These are phyloP conservation scores for Platorchestia sp. DNA, from an alignment of 1,140 invertebrate species.

Conservation along the genomic window DNA sequence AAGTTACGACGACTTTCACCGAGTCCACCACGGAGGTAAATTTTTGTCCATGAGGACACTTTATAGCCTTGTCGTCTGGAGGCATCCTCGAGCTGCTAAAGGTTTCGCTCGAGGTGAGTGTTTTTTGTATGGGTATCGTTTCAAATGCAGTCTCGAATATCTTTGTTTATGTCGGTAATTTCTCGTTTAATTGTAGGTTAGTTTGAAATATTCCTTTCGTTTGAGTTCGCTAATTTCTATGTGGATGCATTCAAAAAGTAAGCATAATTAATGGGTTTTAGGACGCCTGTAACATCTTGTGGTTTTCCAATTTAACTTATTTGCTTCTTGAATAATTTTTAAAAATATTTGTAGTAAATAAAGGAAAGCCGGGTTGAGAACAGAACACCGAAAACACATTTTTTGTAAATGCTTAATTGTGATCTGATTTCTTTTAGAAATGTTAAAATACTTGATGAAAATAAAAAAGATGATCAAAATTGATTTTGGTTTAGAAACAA, in stretches of 20 bases:
- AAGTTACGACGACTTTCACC: background rate
- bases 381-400: background rate
- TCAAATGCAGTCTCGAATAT: background rate
- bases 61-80: background rate
- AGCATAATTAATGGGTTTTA: background rate
- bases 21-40: constrained; percentile 15
- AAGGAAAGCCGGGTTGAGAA: background rate
- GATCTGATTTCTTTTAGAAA: background rate
- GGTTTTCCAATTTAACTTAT: background rate
- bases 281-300: background rate
- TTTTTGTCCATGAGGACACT: background rate
- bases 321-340: background rate
- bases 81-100: background rate
- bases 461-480: background rate
- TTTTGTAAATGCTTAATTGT: background rate
- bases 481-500: background rate
- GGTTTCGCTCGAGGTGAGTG: background rate
- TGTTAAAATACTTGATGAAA: background rate
- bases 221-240: background rate
- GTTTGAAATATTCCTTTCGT: background rate
- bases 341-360: background rate
- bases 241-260: background rate
- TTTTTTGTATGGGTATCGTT: background rate
- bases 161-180: background rate
- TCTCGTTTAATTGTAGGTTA: no score